A percentile compares a stretch with the other conserved stretches of the same genome.
phyloP scores from a whole-genome alignment of 2,113 vertebrate species.

The Epinephelus lanceolatus region DNA sequence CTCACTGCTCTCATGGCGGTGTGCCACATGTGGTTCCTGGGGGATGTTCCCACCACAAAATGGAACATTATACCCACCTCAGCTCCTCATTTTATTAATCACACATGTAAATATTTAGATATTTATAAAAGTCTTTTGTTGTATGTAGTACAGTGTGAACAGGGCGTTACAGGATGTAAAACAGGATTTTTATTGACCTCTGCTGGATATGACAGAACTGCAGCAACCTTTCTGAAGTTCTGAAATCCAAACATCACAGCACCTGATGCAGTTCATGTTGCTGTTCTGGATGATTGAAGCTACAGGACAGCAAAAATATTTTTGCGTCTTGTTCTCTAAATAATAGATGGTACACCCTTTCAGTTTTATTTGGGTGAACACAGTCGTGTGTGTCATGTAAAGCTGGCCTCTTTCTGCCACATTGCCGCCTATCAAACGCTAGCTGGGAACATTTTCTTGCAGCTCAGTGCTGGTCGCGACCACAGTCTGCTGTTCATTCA shows the following conservation, averaged over 20 bases:
- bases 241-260: neutral
- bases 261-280: neutral
- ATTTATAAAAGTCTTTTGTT: neutral
- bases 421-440: constrained; percentile 33
- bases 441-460: constrained; percentile 9
- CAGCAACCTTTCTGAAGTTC: neutral
- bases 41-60: neutral
- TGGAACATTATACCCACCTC: neutral
- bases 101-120: constrained; percentile 5
- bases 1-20: neutral
- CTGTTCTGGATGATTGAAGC: constrained; percentile 13
- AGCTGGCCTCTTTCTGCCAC: constrained; percentile 56
- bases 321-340: constrained; percentile 27
- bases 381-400: constrained; percentile 24
- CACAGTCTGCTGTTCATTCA: constrained; percentile 37
- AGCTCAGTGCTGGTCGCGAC: constrained; percentile 20
- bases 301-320: constrained; percentile 13
- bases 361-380: constrained; percentile 26
- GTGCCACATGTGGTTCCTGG: neutral
- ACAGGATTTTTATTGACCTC: neutral
- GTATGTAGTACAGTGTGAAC: too few relatives aligned
- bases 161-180: neutral
- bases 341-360: constrained; percentile 33
- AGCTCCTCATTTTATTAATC: neutral
- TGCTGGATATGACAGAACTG: neutral